A percentile compares a stretch with the other conserved stretches of the same genome.
phyloP scores from a whole-genome alignment of 2,113 vertebrate genomes.

The Todiramphus chloris region DNA sequence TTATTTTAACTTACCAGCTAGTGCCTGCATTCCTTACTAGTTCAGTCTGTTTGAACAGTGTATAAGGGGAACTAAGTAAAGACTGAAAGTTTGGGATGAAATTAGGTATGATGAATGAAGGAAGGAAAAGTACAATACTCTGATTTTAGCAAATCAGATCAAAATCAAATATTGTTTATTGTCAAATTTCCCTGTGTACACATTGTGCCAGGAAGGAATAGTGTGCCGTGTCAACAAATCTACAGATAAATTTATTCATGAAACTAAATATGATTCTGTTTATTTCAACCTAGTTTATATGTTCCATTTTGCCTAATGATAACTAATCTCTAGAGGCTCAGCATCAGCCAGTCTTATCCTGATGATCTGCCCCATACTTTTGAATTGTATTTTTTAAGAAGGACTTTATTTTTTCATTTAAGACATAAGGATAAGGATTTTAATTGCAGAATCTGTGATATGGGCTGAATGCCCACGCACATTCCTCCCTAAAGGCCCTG shows the following conservation, averaged over 20 bases:
- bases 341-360: not conserved
- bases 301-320: not conserved
- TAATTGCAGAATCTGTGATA: not conserved
- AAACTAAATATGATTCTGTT: not conserved
- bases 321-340: not conserved
- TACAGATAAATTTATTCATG: conserved; percentile 17
- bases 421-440: not conserved
- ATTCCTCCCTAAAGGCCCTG: accelerated
- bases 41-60: not conserved
- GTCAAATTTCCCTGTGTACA: conserved; percentile 24
- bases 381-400: not conserved
- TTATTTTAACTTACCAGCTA: not conserved
- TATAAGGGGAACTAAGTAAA: not conserved
- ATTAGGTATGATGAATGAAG: conserved; percentile 37
- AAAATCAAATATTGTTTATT: conserved; percentile 53
- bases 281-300: conserved; percentile 18
- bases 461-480: not conserved
- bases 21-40: not conserved
- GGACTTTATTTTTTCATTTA: not conserved
- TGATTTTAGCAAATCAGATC: conserved; percentile 31
- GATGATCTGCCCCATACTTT: not conserved
- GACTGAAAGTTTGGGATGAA: not conserved
- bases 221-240: conserved; percentile 39
- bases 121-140: not conserved
- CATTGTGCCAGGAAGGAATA: not conserved